Evolutionary conservation across 2,888 invertebrate genomes (phyloP).

Genomic region (Xestia sexstrigata): DNA sequence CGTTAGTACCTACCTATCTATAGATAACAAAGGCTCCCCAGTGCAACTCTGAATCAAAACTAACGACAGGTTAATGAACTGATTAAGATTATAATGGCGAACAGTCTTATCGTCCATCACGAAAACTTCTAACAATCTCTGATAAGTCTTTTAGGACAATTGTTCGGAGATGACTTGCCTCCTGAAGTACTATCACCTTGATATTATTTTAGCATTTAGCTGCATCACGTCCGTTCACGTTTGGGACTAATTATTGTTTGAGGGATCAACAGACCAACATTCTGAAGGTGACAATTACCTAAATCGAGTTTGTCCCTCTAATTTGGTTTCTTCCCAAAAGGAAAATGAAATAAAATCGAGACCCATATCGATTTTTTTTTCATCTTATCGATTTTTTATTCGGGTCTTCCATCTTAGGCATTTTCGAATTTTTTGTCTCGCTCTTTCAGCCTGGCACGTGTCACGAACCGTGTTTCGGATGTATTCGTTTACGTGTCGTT

Average conservation of each 20-base stretch:
- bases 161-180: slow-evolving; percentile 36
- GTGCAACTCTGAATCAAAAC: slow-evolving; percentile 41
- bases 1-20: slow-evolving; percentile 22
- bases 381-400: slow-evolving; percentile 5
- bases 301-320: slow-evolving; percentile 30
- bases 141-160: slow-evolving; percentile 24
- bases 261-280: slow-evolving; percentile 37
- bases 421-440: slow-evolving; percentile 13
- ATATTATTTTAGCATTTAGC: slow-evolving; percentile 43
- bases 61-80: slow-evolving; percentile 59
- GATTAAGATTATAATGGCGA: slow-evolving; percentile 46
- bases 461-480: slow-evolving; percentile 36
- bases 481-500: slow-evolving; percentile 28
- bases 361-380: slow-evolving; percentile 6
- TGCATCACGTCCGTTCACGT: slow-evolving; percentile 47
- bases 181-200: slow-evolving; percentile 54
- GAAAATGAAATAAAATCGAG: slow-evolving; percentile 23
- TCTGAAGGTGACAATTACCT: slow-evolving; percentile 51
- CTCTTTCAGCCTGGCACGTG: slow-evolving; percentile 34
- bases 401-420: not conserved
- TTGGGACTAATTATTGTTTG: slow-evolving; percentile 48
- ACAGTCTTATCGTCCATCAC: slow-evolving; percentile 39
- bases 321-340: slow-evolving; percentile 28
- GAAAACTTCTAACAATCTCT: slow-evolving; percentile 26
- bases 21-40: slow-evolving; percentile 41